Conservation (phyloP, 2,888 invertebrate species). For the Augiades crinisus region DNA sequence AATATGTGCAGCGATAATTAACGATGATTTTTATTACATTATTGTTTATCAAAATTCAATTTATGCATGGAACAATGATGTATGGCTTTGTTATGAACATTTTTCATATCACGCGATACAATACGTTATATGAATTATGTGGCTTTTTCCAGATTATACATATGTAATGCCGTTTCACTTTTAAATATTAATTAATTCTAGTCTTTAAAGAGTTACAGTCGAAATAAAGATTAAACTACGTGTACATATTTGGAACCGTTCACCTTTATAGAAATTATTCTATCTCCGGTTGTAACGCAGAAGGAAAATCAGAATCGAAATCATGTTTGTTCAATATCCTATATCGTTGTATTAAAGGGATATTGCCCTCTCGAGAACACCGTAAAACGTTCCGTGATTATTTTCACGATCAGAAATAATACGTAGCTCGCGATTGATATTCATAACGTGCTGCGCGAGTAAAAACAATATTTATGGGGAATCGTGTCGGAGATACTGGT, state of each 20-base stretch:
- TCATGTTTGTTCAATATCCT: constrained; percentile 1
- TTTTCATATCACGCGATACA: constrained; percentile 7
- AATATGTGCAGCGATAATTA: neutral
- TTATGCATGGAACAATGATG: constrained; percentile 5
- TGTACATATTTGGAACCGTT: too few species aligned
- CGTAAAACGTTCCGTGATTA: constrained; percentile 24
- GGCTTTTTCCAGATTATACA: neutral
- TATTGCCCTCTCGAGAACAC: constrained; percentile 21
- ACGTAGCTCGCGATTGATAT: constrained; percentile 16
- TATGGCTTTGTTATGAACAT: constrained; percentile 18
- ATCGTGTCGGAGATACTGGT: constrained; percentile 17
- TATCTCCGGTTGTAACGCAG: too few species aligned
- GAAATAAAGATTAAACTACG: neutral
- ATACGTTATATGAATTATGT: neutral
- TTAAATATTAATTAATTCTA: neutral
- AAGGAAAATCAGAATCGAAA: neutral
- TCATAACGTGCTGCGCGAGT: constrained; percentile 16
- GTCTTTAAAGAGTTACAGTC: neutral
- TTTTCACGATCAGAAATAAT: constrained; percentile 20
- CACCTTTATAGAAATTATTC: too few species aligned
- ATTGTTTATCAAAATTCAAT: constrained; percentile 19
- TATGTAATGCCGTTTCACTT: too few species aligned
- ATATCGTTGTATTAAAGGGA: constrained; percentile 9
- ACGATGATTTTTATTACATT: constrained; percentile 19
- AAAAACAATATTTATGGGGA: constrained; percentile 25